Percentiles rank a stretch among this genome's conserved stretches.
Evolutionary conservation across 30 jellyfish, hydroid and myxozoan genomes (phyloP).

Genomic region (Sanderia malayensis): DNA sequence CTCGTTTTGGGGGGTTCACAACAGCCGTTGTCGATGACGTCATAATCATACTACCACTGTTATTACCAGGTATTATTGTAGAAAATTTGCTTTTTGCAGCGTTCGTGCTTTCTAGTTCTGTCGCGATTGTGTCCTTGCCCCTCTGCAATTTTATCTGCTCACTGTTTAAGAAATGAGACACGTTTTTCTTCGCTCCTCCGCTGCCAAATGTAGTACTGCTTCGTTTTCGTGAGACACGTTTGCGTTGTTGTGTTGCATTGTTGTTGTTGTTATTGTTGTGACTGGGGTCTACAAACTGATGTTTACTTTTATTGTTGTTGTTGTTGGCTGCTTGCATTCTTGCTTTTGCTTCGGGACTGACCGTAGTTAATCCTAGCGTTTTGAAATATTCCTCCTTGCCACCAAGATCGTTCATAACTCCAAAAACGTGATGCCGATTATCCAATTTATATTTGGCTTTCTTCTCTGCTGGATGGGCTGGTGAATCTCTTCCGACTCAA

Average conservation of each 20-base stretch:
- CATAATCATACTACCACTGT: background rate
- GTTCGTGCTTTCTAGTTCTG: background rate
- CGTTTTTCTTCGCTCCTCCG: conserved; percentile 14
- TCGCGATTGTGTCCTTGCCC: background rate
- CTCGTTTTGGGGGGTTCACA: background rate
- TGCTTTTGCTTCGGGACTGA: conserved; percentile 16
- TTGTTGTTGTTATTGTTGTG: conserved; percentile 8
- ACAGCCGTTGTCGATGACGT: background rate
- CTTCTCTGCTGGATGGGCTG: too few relatives aligned
- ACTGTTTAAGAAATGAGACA: conserved; percentile 13
- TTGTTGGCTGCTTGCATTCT: background rate
- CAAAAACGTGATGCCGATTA: too few relatives aligned
- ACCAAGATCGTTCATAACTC: conserved; percentile 35
- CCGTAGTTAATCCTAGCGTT: conserved; percentile 50
- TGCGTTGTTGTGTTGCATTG: background rate
- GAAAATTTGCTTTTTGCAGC: too few relatives aligned
- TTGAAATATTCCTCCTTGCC: conserved; percentile 12
- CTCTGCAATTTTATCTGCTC: background rate
- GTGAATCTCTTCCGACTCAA: too few relatives aligned
- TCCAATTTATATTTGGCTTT: too few relatives aligned
- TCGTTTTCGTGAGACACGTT: conserved; percentile 27
- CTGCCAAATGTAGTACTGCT: too few relatives aligned
- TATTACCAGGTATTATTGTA: background rate
- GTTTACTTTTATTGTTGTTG: too few relatives aligned
- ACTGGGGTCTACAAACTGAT: too few relatives aligned